Conservation (phyloP, 2,797 vertebrate genomes). For the Malurus splendens region DNA sequence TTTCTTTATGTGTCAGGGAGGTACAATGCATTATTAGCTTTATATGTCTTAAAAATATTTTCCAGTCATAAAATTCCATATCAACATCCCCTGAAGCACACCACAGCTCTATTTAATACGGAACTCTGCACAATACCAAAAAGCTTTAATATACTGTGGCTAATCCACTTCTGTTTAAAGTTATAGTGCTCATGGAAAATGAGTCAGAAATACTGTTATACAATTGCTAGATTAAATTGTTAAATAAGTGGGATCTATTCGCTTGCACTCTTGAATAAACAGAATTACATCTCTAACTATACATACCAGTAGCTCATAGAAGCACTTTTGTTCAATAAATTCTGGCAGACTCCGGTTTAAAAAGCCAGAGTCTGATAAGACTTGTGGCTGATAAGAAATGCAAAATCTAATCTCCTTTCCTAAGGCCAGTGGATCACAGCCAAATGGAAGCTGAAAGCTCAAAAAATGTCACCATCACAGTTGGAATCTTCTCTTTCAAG, state of each 20-base stretch:
- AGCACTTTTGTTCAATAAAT: slow-evolving; percentile 56
- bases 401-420: slow-evolving; percentile 44
- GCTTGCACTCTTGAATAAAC: slow-evolving; percentile 31
- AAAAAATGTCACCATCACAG: slow-evolving; percentile 31
- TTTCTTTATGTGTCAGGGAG: not conserved
- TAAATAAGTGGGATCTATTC: slow-evolving; percentile 35
- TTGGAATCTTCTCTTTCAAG: not conserved
- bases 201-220: slow-evolving; percentile 24
- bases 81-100: not conserved
- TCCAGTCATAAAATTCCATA: not conserved
- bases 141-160: not conserved
- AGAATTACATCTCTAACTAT: slow-evolving; percentile 12
- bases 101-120: not conserved
- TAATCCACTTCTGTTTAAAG: slow-evolving; percentile 25
- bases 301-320: slow-evolving; percentile 50
- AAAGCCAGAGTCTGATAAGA: not conserved
- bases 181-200: slow-evolving; percentile 9
- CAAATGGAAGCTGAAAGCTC: slow-evolving; percentile 48
- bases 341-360: slow-evolving; percentile 36
- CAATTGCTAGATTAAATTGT: slow-evolving; percentile 32
- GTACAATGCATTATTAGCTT: not conserved
- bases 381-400: slow-evolving; percentile 48
- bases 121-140: not conserved
- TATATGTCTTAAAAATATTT: slow-evolving; percentile 3
- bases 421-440: slow-evolving; percentile 35